These are phyloP conservation scores for Ailuropoda melanoleuca DNA, from an alignment of 2,113 vertebrate genomes.

Conservation along the genomic window DNA sequence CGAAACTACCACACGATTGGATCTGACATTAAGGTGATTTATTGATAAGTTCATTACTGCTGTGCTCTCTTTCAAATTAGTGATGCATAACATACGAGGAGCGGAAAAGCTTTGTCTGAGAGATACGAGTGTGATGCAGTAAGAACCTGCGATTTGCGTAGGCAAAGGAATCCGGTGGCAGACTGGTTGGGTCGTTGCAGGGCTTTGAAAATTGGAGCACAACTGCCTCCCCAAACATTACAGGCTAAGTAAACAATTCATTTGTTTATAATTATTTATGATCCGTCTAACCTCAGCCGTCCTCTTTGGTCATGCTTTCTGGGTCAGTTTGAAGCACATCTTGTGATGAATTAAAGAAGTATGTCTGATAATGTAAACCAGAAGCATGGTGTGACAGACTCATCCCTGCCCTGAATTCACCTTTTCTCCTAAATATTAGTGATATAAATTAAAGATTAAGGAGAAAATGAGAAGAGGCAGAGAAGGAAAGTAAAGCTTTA, in stretches of 20 bases:
- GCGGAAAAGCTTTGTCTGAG: not conserved
- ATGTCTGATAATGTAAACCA: conserved; percentile 68
- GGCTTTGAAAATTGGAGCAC: conserved; percentile 42
- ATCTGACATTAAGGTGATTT: not conserved
- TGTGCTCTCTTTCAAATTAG: not conserved
- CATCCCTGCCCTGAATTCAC: conserved; percentile 45
- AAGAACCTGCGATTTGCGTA: not conserved
- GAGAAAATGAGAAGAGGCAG: not conserved
- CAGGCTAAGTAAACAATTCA: conserved; percentile 61
- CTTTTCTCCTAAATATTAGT: conserved; percentile 54
- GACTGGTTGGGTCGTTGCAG: not conserved
- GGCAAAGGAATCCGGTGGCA: not conserved
- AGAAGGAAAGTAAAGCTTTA: not conserved
- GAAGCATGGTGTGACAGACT: conserved; percentile 32
- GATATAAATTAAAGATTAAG: not conserved
- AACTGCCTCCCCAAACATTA: conserved; percentile 31
- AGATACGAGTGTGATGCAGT: not conserved
- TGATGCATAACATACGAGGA: not conserved
- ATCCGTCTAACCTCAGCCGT: conserved; percentile 60
- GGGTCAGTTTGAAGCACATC: conserved; percentile 69
- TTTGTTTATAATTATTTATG: conserved; percentile 74
- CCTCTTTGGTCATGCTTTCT: conserved; percentile 66
- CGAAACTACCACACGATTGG: not conserved
- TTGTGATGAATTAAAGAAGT: conserved; percentile 57
- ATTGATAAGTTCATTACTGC: not conserved